phyloP scores from a whole-genome alignment of 2,113 vertebrate genomes.

The Odobenus rosmarus region DNA sequence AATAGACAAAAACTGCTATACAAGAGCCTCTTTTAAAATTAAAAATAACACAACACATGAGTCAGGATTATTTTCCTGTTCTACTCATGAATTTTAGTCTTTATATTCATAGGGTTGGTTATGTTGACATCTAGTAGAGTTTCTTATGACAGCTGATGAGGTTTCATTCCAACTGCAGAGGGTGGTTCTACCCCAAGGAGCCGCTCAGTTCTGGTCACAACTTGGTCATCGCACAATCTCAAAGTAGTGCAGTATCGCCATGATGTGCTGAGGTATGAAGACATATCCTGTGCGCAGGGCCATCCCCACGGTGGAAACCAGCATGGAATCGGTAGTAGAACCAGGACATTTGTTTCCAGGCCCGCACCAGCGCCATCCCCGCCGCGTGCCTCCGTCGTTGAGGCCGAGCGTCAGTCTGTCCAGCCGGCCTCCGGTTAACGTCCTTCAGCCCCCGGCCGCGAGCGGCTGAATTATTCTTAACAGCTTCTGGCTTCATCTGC shows the following conservation, averaged over 20 bases:
- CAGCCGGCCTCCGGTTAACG: background rate
- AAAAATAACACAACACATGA: constrained; percentile 86
- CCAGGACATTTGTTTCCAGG: constrained; percentile 95
- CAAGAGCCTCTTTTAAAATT: constrained; percentile 85
- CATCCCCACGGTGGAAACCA: constrained; percentile 95
- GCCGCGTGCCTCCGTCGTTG: constrained; percentile 17
- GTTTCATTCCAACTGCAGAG: constrained; percentile 74
- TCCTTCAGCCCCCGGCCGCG: constrained; percentile 54
- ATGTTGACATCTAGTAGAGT: constrained; percentile 58
- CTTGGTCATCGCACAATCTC: constrained; percentile 93
- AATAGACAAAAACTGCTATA: constrained; percentile 89
- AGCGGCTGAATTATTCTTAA: constrained; percentile 20
- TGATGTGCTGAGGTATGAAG: constrained; percentile 99
- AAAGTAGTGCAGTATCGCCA: constrained; percentile 99
- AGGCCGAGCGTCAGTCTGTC: constrained; percentile 39
- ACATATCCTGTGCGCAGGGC: constrained; percentile 97
- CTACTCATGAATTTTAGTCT: constrained; percentile 78
- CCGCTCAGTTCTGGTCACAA: constrained; percentile 58
- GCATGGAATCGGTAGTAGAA: constrained; percentile 97
- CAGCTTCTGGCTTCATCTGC: background rate
- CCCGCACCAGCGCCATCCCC: constrained; percentile 89
- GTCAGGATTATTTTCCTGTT: constrained; percentile 78
- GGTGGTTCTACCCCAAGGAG: constrained; percentile 74
- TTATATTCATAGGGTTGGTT: constrained; percentile 71
- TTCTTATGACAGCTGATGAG: constrained; percentile 66